Conservation (phyloP, 2,113 vertebrate genomes). For the Heteronetta atricapilla region DNA sequence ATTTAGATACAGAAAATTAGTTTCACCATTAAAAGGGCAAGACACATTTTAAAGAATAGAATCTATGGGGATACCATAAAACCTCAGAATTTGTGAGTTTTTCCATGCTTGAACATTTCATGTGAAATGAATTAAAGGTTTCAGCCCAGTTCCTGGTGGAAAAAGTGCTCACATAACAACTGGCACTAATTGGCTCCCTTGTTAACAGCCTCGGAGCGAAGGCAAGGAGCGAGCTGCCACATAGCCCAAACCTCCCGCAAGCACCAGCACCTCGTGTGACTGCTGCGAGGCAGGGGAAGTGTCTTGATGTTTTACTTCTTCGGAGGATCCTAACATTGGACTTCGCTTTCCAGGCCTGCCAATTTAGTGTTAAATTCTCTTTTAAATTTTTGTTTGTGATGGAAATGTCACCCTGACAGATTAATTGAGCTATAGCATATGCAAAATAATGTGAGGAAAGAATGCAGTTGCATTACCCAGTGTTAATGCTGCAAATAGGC, state of each 20-base stretch:
- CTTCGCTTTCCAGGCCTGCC: background rate
- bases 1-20: background rate
- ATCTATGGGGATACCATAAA: background rate
- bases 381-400: background rate
- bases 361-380: background rate
- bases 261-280: background rate
- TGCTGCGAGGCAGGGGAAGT: background rate
- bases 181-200: constrained; percentile 45
- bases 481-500: background rate
- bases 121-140: background rate
- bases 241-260: accelerated
- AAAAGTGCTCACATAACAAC: background rate
- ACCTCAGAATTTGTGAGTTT: background rate
- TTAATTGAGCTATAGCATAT: constrained; percentile 5
- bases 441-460: background rate
- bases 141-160: background rate
- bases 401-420: background rate
- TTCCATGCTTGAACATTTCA: background rate
- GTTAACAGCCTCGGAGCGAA: background rate
- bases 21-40: background rate
- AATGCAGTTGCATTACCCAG: background rate
- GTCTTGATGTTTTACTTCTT: background rate
- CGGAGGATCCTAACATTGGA: accelerated
- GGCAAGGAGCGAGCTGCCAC: background rate
- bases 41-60: background rate